Base-by-base conservation (phyloP, 2,888 invertebrate genomes). In the Drosophila fungiperda region DNA sequence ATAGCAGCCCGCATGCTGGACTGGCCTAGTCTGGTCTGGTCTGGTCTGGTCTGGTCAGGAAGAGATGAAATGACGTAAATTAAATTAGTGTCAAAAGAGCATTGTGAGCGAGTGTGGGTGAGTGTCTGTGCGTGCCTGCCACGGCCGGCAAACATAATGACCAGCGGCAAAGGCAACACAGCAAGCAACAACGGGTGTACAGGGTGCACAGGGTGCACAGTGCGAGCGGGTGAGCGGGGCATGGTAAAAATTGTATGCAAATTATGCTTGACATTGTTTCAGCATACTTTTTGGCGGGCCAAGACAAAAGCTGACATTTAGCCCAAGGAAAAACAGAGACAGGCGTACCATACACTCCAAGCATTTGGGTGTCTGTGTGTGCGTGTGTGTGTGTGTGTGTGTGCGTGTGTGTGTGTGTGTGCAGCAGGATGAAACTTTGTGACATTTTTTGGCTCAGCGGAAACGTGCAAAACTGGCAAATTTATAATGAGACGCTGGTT, bases 391-490 rank as follows among this genome's bases (percentile, higher is more conserved):
- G 3, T 23, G 49, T n/a, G 49, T 53, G 15, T 4, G 3, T 23
- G 49, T n/a, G 49, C 50, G 15, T 63, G 36, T 42, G 20, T 52
- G 58, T 50, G 36, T 42, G 54, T 63, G 48, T 63, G 61, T 66
- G 73, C 65, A 76, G 76, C 67, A 69, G 61, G 69, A 75, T 82
- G 82, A 83, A 88, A 86, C 78, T 82, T 88, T 86, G 83, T 86
- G 83, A 87, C 83, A 88, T 82, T 87, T 87, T 87, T 83, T 82
- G 83, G 82, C 82, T 68, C 80, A 69, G 73, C 81, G 86, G 80
- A 87, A 87, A 87, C 88, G 86, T 88, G 86, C 88, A 88, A 86
- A 87, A 86, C 87, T 88, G 88, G 88, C 86, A 87, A 88, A 88
- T 88, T 87, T 86, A 88, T 87, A 87, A 87, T 87, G 86, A 87